These are phyloP conservation scores for Brachionus asplanchnoidis DNA, from an alignment of 1,140 invertebrate species.

Conservation along the genomic window DNA sequence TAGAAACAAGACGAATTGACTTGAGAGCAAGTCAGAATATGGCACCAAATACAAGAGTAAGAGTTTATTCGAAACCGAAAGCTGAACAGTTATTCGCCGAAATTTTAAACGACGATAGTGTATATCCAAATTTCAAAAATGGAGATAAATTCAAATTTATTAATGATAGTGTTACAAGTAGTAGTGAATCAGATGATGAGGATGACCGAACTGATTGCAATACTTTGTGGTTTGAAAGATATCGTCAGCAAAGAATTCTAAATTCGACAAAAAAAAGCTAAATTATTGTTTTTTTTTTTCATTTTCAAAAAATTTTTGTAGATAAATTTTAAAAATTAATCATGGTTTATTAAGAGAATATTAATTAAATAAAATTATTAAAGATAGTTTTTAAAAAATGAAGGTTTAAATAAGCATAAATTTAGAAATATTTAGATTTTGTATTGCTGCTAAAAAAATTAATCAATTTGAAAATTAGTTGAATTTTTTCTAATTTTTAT, in stretches of 20 bases:
- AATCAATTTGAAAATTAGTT: no score
- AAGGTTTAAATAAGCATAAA: background rate
- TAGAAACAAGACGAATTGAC: background rate
- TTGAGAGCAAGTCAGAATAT: constrained; percentile 19
- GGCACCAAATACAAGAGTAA: background rate
- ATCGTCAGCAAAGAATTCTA: background rate
- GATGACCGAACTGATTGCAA: background rate
- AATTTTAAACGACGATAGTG: background rate
- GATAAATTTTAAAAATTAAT: background rate
- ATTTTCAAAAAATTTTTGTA: background rate
- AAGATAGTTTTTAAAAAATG: no score
- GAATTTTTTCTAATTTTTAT: no score
- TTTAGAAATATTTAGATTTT: background rate
- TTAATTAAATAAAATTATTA: background rate
- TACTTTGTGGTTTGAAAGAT: constrained; percentile 11
- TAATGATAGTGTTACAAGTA: background rate
- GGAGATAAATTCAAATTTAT: background rate
- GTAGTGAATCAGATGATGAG: constrained; percentile 21
- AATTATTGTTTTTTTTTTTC: background rate
- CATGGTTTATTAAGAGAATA: background rate
- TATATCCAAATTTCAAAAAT: constrained; percentile 3
- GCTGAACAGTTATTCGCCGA: background rate
- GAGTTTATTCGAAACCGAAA: constrained; percentile 21
- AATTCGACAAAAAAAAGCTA: background rate
- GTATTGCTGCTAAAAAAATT: background rate